Evolutionary conservation across 2,797 vertebrate genomes (phyloP).

Genomic region (Myotis myotis): DNA sequence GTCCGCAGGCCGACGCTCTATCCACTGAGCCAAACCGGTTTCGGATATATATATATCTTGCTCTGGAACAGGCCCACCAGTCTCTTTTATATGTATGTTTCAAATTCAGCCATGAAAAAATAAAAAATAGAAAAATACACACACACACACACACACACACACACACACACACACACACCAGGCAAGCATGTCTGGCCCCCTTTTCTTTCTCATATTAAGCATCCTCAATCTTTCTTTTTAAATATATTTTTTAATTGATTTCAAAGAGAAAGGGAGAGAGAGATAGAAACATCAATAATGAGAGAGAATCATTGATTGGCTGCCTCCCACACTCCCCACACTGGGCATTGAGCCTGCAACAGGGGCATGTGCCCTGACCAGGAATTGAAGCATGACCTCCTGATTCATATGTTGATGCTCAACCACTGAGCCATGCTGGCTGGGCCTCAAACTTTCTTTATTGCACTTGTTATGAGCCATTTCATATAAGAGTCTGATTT

Average conservation of each 20-base stretch:
- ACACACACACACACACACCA: not conserved
- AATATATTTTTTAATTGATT: too few relatives aligned
- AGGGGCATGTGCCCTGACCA: too few relatives aligned
- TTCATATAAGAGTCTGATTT: not conserved
- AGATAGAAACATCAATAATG: too few relatives aligned
- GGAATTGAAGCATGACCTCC: too few relatives aligned
- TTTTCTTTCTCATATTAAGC: not conserved
- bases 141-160: not conserved
- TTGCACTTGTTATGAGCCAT: not conserved
- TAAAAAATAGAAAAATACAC: not conserved
- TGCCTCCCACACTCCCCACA: too few relatives aligned
- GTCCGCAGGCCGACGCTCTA: too few relatives aligned
- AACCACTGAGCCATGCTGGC: too few relatives aligned
- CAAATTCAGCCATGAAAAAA: not conserved
- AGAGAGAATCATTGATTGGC: too few relatives aligned
- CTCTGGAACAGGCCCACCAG: not conserved
- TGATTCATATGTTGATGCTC: too few relatives aligned
- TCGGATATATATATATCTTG: not conserved
- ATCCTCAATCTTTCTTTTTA: not conserved
- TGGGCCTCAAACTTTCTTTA: not conserved
- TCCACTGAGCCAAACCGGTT: too few relatives aligned
- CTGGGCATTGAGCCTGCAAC: too few relatives aligned
- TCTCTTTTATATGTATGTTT: not conserved
- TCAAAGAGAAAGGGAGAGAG: too few relatives aligned
- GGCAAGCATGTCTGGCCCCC: not conserved